phyloP scores from a whole-genome alignment of 2,888 invertebrate genomes.

The Euphydryas editha region DNA sequence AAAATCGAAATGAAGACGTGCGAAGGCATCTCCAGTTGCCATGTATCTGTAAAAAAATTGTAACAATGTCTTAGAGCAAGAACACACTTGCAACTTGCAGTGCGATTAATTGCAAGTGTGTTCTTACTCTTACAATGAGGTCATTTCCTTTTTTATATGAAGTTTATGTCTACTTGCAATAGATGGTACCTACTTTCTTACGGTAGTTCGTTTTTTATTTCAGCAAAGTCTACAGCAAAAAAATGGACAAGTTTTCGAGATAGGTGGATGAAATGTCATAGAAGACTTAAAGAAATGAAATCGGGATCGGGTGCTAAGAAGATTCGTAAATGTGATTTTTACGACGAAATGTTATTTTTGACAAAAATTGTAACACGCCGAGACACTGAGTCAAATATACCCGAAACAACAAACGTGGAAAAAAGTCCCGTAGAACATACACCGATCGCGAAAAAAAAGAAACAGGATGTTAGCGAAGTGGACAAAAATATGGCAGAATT shows the following conservation, averaged over 20 bases:
- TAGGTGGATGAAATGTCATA: background rate
- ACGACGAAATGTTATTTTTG: background rate
- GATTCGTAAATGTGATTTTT: conserved; percentile 1
- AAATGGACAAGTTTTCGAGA: background rate
- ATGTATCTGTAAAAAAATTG: conserved; percentile 3
- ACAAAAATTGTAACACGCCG: background rate
- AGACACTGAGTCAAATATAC: conserved; percentile 1
- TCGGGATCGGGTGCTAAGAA: background rate
- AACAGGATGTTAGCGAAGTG: background rate
- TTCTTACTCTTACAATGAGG: background rate
- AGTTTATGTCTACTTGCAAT: conserved; percentile 1
- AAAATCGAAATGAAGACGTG: conserved; percentile 7
- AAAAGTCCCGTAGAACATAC: background rate
- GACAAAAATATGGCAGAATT: conserved; percentile 1
- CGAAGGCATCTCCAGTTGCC: conserved; percentile 7
- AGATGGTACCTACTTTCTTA: background rate
- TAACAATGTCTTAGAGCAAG: background rate
- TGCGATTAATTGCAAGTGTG: no score
- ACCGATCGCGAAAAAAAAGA: background rate
- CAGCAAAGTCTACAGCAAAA: conserved; percentile 1
- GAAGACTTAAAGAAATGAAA: background rate
- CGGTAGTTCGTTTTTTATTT: background rate
- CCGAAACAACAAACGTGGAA: background rate
- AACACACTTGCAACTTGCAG: no score
- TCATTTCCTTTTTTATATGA: background rate